Evolutionary conservation across 2,797 vertebrate species (phyloP).

Genomic region (Sciurus vulgaris): DNA sequence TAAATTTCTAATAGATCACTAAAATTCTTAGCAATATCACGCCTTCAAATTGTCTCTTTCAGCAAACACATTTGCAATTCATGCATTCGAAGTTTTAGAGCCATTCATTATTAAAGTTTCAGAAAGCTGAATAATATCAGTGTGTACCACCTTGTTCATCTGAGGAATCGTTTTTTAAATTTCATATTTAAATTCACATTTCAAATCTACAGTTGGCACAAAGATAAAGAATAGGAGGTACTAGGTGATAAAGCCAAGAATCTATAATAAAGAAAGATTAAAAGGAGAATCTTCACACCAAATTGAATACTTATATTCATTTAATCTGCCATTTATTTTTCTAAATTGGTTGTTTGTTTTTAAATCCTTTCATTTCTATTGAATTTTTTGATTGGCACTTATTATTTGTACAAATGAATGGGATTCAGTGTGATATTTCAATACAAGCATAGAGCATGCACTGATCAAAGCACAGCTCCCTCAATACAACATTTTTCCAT

Average conservation of each 20-base stretch:
- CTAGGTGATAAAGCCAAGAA: neutral
- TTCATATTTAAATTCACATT: too few species aligned
- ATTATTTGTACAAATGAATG: neutral
- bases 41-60: slow-evolving; percentile 34
- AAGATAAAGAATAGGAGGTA: neutral
- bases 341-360: neutral
- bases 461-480: neutral
- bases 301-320: neutral
- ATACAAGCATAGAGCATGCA: neutral
- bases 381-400: neutral
- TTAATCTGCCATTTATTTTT: neutral
- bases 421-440: neutral
- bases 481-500: neutral
- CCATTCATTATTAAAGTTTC: slow-evolving; percentile 70
- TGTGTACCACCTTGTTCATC: too few species aligned
- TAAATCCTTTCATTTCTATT: neutral
- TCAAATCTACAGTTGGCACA: neutral
- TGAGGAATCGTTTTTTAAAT: neutral
- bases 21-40: slow-evolving; percentile 66
- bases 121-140: slow-evolving; percentile 63
- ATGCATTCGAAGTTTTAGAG: slow-evolving; percentile 65
- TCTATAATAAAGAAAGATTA: neutral
- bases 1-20: slow-evolving; percentile 71
- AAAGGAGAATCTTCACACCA: neutral
- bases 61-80: slow-evolving; percentile 46